Base-by-base conservation (phyloP, 2,797 vertebrate genomes). In the Rhinophrynus dorsalis region DNA sequence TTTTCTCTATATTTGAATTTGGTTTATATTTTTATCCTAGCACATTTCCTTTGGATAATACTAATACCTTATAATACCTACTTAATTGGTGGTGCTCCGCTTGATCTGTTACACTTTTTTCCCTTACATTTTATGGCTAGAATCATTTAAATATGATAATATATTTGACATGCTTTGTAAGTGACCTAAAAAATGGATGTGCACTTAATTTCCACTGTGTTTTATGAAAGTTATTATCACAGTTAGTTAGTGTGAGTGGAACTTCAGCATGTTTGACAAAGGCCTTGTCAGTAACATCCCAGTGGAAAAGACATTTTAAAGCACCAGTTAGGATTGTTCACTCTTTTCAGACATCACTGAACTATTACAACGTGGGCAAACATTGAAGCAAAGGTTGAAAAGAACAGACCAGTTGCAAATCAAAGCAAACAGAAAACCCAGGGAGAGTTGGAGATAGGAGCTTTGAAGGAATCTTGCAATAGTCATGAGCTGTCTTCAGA, bases 181-280 rank as follows among this genome's bases (percentile, higher is more conserved):
- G 54, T 38, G 10, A 26, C 27, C 8, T 23, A 15, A 42, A 20
- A 13, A 60, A 38, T 40, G 27, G 32, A 20, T 38, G n/a, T 52
- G 13, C 21, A 29, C 50, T 51, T 68, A 68, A 60, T 68, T 68
- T 60, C 67, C 47, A 44, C 15, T 13, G 45, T 21, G 67, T 11
- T 18, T 18, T 51, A 15, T 60, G 17, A 52, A 60, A 60, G 52
- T 52, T 18, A 51, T 68, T 61, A 32, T 52, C 18, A 40, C 15
- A 33, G 45, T 52, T 52, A 20, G 35, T 51, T 61, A 40, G 29
- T 51, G 24, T 44, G 47, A 52, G 9, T 27, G 47, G 42, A 52
- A 61, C 45, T 68, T 68, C 45, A 15, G 33, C 35, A 44, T 68
- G 45, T 52, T 60, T 68, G 56, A 68, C 55, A 68, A 60, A 32